Evolutionary conservation across 2,797 vertebrate species (phyloP).

Genomic region (Molossus molossus): DNA sequence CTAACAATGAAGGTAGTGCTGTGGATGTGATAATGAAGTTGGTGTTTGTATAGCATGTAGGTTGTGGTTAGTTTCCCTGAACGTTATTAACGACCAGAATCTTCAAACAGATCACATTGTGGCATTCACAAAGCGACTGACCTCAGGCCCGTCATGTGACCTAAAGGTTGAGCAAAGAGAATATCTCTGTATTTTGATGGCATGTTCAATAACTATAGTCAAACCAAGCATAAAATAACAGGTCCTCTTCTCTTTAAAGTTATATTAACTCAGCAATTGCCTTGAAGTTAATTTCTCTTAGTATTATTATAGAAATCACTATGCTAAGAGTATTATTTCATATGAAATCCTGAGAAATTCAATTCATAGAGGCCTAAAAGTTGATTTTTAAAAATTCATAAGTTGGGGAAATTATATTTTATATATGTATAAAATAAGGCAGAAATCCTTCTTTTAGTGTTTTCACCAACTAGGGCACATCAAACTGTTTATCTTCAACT

Average conservation of each 20-base stretch:
- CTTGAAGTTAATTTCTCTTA: constrained; percentile 8
- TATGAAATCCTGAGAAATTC: constrained; percentile 16
- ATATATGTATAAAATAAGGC: background rate
- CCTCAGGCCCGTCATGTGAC: background rate
- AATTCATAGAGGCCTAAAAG: background rate
- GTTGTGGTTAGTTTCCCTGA: background rate
- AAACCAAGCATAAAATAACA: constrained; percentile 79
- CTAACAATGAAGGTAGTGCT: background rate
- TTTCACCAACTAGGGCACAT: background rate
- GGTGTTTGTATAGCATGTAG: background rate
- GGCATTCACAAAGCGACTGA: constrained; percentile 63
- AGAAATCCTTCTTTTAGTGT: background rate
- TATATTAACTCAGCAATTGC: constrained; percentile 51
- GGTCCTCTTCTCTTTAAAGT: constrained; percentile 65
- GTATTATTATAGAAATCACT: constrained; percentile 23
- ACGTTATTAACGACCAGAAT: constrained; percentile 45
- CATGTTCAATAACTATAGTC: constrained; percentile 43
- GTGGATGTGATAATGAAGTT: constrained; percentile 31
- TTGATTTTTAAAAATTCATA: constrained; percentile 33
- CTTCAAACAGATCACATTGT: constrained; percentile 57
- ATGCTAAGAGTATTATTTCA: background rate
- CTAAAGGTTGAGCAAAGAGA: constrained; percentile 45
- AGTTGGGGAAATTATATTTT: background rate
- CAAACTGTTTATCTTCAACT: background rate
- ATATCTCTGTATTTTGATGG: constrained; percentile 31